Percentiles rank a stretch among this genome's conserved stretches.
Conservation (phyloP, 2,797 vertebrate genomes). For the Sciurus vulgaris region DNA sequence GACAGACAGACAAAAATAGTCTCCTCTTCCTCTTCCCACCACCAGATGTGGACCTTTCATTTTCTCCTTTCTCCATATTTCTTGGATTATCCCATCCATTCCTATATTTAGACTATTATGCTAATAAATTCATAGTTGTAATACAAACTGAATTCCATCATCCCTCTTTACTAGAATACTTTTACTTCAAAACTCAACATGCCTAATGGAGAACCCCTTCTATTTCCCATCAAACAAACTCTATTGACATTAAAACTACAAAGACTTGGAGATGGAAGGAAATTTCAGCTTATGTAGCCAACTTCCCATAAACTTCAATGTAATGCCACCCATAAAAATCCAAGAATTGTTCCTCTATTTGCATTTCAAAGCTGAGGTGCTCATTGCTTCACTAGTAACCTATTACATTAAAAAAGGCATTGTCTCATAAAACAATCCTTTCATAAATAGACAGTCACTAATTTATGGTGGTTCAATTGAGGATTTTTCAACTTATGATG, state of each 20-base stretch:
- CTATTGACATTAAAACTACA: constrained; percentile 9
- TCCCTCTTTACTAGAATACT: not conserved
- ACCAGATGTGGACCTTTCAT: constrained; percentile 8
- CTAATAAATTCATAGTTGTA: constrained; percentile 31
- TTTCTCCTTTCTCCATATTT: constrained; percentile 8
- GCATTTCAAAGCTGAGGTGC: not conserved
- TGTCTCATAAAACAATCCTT: not conserved
- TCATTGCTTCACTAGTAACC: not conserved
- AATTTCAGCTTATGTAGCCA: not conserved
- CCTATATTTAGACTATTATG: not conserved
- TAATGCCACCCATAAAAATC: not conserved
- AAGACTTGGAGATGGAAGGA: not conserved
- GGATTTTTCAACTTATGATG: not conserved
- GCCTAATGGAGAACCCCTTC: not conserved
- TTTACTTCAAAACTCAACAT: not conserved
- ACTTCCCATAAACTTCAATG: not conserved
- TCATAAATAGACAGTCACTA: not conserved
- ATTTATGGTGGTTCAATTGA: not conserved
- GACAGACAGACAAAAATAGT: not conserved
- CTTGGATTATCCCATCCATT: constrained; percentile 22
- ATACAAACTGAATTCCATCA: not conserved
- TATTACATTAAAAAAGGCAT: not conserved
- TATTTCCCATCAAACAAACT: not conserved
- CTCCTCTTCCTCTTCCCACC: not conserved
- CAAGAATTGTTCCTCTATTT: not conserved